Conservation (phyloP, 2,113 vertebrate species). For the Lonchura striata region DNA sequence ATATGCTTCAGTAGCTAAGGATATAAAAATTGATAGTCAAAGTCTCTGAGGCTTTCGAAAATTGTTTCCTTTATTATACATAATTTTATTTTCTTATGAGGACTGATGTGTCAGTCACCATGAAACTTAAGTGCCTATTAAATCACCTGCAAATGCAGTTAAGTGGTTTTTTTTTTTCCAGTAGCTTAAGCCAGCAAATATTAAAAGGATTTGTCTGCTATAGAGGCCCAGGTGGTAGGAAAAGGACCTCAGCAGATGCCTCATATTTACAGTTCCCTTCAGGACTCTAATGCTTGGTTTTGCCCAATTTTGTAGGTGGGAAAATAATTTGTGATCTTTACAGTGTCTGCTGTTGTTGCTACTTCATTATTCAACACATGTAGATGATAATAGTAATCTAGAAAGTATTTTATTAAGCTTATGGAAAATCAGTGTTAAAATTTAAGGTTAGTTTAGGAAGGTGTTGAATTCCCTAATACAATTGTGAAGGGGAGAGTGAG, state of each 20-base stretch:
- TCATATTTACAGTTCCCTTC: neutral
- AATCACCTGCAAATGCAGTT: slow-evolving; percentile 5
- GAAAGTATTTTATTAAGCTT: neutral
- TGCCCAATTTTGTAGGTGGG: neutral
- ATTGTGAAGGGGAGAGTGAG: neutral
- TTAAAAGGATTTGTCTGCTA: neutral
- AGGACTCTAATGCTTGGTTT: neutral
- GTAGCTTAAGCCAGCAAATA: neutral
- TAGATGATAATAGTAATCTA: neutral
- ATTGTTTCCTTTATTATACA: neutral
- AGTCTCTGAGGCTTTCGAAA: neutral
- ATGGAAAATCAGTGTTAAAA: neutral
- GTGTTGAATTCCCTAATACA: neutral
- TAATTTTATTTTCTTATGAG: neutral
- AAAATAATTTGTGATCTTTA: neutral
- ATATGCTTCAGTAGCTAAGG: neutral
- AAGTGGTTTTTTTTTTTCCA: neutral
- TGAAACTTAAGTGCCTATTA: neutral
- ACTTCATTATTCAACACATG: neutral
- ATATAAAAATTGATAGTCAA: neutral
- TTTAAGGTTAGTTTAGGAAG: neutral
- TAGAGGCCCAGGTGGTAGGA: neutral
- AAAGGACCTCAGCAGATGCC: neutral
- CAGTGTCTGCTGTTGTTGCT: neutral
- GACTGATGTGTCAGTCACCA: neutral